phyloP scores from a whole-genome alignment of 2,113 vertebrate species.

The Bathybates hornii region DNA sequence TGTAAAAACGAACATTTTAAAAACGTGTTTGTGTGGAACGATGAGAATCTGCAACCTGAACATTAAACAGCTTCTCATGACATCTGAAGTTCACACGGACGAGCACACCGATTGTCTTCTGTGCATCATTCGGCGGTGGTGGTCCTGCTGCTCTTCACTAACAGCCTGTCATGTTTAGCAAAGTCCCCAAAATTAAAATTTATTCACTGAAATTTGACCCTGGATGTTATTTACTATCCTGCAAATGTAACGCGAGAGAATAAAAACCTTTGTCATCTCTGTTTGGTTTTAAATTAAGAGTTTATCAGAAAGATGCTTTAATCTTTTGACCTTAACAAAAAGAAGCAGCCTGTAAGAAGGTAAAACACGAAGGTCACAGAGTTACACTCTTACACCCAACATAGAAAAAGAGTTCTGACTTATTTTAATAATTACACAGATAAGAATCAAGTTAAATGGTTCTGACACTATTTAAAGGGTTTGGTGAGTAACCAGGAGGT shows the following conservation, averaged over 20 bases:
- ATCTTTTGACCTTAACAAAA: background rate
- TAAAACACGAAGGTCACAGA: rapidly evolving
- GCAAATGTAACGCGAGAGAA: background rate
- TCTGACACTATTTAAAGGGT: background rate
- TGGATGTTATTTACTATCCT: background rate
- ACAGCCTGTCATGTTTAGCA: background rate
- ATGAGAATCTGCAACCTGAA: rapidly evolving
- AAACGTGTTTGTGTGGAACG: rapidly evolving
- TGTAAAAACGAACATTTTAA: rapidly evolving
- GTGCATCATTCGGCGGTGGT: background rate
- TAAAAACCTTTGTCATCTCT: background rate
- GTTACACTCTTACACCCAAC: background rate
- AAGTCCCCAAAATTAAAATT: rapidly evolving
- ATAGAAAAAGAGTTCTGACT: background rate
- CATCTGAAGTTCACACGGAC: background rate
- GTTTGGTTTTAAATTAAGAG: background rate
- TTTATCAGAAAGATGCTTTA: rapidly evolving
- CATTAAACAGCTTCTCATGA: background rate
- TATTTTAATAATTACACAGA: background rate
- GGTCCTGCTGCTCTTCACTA: background rate
- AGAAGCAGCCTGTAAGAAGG: background rate
- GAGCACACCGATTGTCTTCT: background rate
- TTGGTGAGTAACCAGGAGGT: background rate
- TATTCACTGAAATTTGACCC: background rate
- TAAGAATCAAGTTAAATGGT: background rate